Evolutionary conservation across 2,888 invertebrate species (phyloP), one percentile per base, ranked within the genome.

Genomic region (Hyposoter didymator): DNA sequence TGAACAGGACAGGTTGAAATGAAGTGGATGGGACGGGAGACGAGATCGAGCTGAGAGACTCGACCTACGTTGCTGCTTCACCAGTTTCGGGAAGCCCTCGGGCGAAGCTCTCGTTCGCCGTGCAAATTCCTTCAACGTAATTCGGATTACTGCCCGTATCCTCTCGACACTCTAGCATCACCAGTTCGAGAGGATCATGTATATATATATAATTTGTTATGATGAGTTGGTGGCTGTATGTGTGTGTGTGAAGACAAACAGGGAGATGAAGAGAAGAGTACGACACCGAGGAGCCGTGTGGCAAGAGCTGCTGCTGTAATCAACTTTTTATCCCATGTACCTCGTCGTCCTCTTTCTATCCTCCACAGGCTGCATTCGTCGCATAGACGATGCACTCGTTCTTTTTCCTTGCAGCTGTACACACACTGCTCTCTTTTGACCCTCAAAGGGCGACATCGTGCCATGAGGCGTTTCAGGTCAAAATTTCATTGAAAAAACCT

Each of bases 81-180:
- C 62, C 67, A 81, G 83, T 78, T 81, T 83, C 78, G 81, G 74
- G 80, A 84, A 86, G 83, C 83, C 86, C 83, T 84, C 78, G 83
- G 81, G 86, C 81, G 62, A 81, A 70, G 74, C 83, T 78, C 81
- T 86, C 86, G 78, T 86, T 86, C 86, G 78, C 80, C 78, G 83
- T 84, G 78, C 83, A 86, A 86, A 86, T 86, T 86, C 83, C 86
- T 81, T 73, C 86, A 72, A 83, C 83, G 86, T 86, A 84, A 86
- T 86, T 78, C 86, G 86, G 86, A 86, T 86, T 86, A 86, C 83
- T 83, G 78, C 78, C 52, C 69, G 83, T 70, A 86, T 86, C 78
- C 81, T 78, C 69, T 73, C 74, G 78, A 59, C 64, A 35, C 35
- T 69, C 10, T 81, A 22, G 55, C 69, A 69, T 35, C n/a, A 32